Evolutionary conservation across 2,113 vertebrate genomes (phyloP).

Genomic region (Archocentrus centrarchus): DNA sequence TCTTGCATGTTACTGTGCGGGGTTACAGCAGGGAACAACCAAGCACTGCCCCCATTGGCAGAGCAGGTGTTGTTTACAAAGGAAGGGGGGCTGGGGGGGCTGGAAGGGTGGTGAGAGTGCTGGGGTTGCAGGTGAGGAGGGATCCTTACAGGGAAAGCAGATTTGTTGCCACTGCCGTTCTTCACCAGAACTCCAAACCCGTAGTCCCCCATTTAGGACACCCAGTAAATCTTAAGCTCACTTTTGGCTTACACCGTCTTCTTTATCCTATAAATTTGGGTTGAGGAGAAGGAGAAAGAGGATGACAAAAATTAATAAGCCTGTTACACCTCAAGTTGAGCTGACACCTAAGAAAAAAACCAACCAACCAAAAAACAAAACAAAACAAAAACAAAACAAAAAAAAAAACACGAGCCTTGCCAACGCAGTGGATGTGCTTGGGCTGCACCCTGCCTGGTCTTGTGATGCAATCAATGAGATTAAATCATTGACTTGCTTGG

Average conservation of each 20-base stretch:
- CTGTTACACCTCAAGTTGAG: slow-evolving; percentile 44
- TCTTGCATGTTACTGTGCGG: slow-evolving; percentile 96
- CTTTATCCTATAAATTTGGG: slow-evolving; percentile 66
- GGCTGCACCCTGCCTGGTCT: slow-evolving; percentile 71
- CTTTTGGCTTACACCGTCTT: slow-evolving; percentile 73
- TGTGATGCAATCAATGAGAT: slow-evolving; percentile 77
- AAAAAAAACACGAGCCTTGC: slow-evolving; percentile 10
- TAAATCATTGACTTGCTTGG: slow-evolving; percentile 72
- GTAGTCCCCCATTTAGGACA: slow-evolving; percentile 99
- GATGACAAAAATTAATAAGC: slow-evolving; percentile 19
- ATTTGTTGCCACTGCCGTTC: slow-evolving; percentile 98
- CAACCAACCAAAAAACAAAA: not conserved
- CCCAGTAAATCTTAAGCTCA: slow-evolving; percentile 71
- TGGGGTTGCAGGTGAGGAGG: slow-evolving; percentile 98
- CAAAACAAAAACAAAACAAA: not conserved
- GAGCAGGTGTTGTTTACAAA: slow-evolving; percentile 97
- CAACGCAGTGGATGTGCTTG: slow-evolving; percentile 54
- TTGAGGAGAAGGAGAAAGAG: not conserved
- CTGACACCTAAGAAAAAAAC: slow-evolving; percentile 7
- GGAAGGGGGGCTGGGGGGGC: slow-evolving; percentile 92
- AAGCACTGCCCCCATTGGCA: slow-evolving; percentile 94
- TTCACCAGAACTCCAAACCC: slow-evolving; percentile 99
- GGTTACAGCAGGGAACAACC: slow-evolving; percentile 95
- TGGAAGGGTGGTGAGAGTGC: slow-evolving; percentile 93
- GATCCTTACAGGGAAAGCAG: slow-evolving; percentile 97